Evolutionary conservation across 92 coral and sea anemone genomes (phyloP).

Genomic region (Paragorgia papillata): DNA sequence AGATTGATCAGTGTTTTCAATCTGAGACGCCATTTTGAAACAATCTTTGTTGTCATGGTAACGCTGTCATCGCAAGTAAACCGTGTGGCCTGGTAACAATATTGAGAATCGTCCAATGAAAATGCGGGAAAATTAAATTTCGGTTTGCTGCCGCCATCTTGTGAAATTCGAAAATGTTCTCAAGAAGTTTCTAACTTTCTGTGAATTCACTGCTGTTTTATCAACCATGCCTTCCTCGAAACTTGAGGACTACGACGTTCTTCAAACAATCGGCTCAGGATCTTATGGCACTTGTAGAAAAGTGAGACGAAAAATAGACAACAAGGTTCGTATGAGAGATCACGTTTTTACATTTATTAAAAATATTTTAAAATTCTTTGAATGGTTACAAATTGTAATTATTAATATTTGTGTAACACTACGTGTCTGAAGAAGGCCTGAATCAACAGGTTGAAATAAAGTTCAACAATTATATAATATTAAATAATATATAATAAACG

Average conservation of each 20-base stretch:
- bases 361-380: not conserved
- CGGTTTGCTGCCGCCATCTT: slow-evolving; percentile 42
- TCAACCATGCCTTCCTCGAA: slow-evolving; percentile 80
- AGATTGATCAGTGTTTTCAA: slow-evolving; percentile 75
- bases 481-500: too few species aligned
- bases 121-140: slow-evolving; percentile 42
- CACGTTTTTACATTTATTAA: not conserved
- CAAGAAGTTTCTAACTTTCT: not conserved
- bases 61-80: not conserved
- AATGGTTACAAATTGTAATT: too few species aligned
- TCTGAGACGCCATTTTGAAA: slow-evolving; percentile 89
- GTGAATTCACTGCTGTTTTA: not conserved
- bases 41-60: slow-evolving; percentile 8
- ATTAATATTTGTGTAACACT: too few species aligned
- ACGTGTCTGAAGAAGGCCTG: too few species aligned
- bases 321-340: slow-evolving; percentile 65
- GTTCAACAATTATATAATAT: too few species aligned
- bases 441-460: too few species aligned
- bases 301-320: slow-evolving; percentile 84
- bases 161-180: not conserved
- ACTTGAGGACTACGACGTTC: slow-evolving; percentile 80
- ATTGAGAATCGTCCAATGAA: slow-evolving; percentile 9
- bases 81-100: slow-evolving; percentile 19
- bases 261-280: slow-evolving; percentile 90
- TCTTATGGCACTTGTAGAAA: slow-evolving; percentile 95